Evolutionary conservation across 2,113 vertebrate genomes (phyloP), one percentile per base, ranked within the genome.

Genomic region (Catagonus wagneri): DNA sequence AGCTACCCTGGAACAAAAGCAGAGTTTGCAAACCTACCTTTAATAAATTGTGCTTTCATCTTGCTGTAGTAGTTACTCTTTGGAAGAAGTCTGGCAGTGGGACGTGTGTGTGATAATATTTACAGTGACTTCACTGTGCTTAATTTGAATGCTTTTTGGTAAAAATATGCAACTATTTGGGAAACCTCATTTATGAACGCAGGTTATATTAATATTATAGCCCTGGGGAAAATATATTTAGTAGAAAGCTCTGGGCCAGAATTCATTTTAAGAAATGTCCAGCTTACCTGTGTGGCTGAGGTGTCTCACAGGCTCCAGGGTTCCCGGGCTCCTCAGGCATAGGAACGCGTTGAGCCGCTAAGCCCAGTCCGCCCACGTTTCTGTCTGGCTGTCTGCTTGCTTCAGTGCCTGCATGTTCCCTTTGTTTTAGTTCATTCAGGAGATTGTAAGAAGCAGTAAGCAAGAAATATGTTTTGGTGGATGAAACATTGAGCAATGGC

Each of bases 51-150:
- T 61, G 52, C n/a, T 92, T 79, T 9, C 34, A 65, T 79, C 87
- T 65, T 65, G 34, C 66, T 44, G 7, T 17, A 58, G 34, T 80
- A 39, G 34, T 85, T 85, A 58, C 52, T 58, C 72, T 71, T 65
- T 58, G 60, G 9, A 39, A 86, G 86, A 71, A 86, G 56, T 88
- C 83, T 86, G 39, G 34, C 34, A 1, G 23, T 68, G 74, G 90
- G 19, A 66, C 19, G 25, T 23, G 8, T 88, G 0, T 3, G 3
- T 7, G 25, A 32, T 39, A 69, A 92, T 87, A 89, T 90, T 96
- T 90, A 95, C 34, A 58, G 78, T 71, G 66, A 89, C 66, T 79
- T 75, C 69, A 65, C 83, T 36, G 29, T 52, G 63, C 75, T 96
- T 63, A 52, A 63, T 91, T 34, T 75, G 80, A 72, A 58, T 36